These are phyloP conservation scores for Pollenia griseotomentosa DNA, from an alignment of 2,888 invertebrate genomes.

Conservation along the genomic window DNA sequence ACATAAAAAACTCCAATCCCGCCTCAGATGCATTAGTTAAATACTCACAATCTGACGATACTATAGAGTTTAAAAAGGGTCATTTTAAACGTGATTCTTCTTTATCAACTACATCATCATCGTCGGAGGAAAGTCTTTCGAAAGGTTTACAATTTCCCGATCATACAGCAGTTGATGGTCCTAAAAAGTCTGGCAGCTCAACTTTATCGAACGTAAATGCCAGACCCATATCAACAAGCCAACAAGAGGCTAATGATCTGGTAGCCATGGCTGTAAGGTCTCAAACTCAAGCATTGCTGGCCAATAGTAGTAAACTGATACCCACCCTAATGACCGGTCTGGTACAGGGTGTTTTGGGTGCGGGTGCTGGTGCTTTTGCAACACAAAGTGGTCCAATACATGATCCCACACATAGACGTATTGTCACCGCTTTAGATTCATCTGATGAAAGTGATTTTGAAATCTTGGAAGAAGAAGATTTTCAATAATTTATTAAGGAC, in stretches of 20 bases:
- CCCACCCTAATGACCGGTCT: conserved; percentile 80
- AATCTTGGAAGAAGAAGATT: conserved; percentile 83
- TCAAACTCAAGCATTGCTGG: conserved; percentile 77
- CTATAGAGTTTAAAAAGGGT: conserved; percentile 79
- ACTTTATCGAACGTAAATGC: conserved; percentile 22
- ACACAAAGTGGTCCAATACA: conserved; percentile 40
- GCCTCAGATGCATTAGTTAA: conserved; percentile 47
- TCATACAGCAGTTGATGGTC: conserved; percentile 77
- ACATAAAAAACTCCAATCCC: conserved; percentile 47
- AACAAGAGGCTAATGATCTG: conserved; percentile 66
- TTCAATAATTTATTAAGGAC: conserved; percentile 76
- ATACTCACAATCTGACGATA: conserved; percentile 51
- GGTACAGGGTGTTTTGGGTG: conserved; percentile 78
- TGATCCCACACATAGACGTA: conserved; percentile 73
- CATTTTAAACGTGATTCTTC: conserved; percentile 83
- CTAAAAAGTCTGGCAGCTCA: conserved; percentile 44
- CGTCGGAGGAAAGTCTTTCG: conserved; percentile 83
- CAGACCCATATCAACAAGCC: neutral
- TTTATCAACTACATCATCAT: conserved; percentile 82
- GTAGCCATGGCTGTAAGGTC: conserved; percentile 71
- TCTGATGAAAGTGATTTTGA: conserved; percentile 84
- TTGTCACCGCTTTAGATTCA: conserved; percentile 78
- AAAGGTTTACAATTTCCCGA: conserved; percentile 83
- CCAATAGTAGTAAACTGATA: conserved; percentile 76
- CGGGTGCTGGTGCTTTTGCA: conserved; percentile 6